These are phyloP conservation scores for Caenorhabditis becei DNA, from an alignment of 2,888 invertebrate genomes.

Conservation along the genomic window DNA sequence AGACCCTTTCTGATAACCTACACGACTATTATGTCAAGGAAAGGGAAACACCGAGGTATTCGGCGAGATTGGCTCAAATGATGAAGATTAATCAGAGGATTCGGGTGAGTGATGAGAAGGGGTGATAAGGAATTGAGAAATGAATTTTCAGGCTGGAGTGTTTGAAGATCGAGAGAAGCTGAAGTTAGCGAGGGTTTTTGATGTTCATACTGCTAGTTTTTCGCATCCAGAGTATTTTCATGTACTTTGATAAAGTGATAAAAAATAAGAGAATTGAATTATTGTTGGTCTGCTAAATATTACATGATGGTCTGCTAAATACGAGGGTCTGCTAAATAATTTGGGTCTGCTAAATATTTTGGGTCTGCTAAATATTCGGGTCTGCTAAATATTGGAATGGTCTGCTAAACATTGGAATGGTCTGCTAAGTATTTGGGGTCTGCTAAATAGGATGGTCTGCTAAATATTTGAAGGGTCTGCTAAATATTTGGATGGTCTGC, in stretches of 20 bases:
- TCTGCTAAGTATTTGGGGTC: no score
- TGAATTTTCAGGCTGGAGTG: constrained; percentile 61
- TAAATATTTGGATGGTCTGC: no score
- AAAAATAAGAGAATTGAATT: no score
- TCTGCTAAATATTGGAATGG: no score
- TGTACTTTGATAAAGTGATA: neutral
- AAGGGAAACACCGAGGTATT: constrained; percentile 25
- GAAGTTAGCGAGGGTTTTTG: constrained; percentile 61
- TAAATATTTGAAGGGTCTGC: no score
- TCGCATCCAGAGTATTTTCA: constrained; percentile 48
- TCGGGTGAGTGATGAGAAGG: neutral
- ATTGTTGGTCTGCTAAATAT: no score
- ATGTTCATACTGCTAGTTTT: constrained; percentile 62
- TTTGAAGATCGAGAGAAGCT: constrained; percentile 53
- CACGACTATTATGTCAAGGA: constrained; percentile 39
- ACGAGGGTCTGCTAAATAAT: no score
- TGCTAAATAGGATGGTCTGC: no score
- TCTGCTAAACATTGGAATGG: no score
- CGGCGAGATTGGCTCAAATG: constrained; percentile 23
- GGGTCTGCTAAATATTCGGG: no score
- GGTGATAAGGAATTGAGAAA: neutral
- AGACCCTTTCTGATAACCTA: constrained; percentile 17
- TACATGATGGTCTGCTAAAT: no score
- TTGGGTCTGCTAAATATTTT: no score
- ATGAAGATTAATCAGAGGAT: constrained; percentile 32